Evolutionary conservation across 2,113 vertebrate species (phyloP).

Genomic region (Xiphophorus couchianus): DNA sequence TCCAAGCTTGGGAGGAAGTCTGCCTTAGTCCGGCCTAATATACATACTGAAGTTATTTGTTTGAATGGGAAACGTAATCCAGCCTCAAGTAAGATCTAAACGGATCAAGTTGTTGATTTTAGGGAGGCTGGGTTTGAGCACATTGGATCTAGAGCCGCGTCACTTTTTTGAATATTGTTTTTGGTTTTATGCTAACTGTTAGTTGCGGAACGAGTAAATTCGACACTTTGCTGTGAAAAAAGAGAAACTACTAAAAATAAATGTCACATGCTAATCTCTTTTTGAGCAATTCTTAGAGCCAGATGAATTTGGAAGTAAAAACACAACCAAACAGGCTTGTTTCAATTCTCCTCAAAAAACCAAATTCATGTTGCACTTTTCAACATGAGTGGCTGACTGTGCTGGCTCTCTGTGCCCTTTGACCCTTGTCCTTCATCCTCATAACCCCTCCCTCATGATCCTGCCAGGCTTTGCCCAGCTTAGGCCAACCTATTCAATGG

Average conservation of each 20-base stretch:
- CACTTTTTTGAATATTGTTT: neutral
- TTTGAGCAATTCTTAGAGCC: slow-evolving; percentile 32
- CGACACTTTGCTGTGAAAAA: neutral
- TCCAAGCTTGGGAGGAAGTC: neutral
- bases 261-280: slow-evolving; percentile 23
- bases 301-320: slow-evolving; percentile 42
- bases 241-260: slow-evolving; percentile 35
- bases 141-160: neutral
- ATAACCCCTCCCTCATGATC: slow-evolving; percentile 29
- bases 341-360: slow-evolving; percentile 55
- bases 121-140: neutral
- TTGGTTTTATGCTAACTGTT: neutral
- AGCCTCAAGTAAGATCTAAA: neutral
- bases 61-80: neutral
- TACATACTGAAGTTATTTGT: neutral
- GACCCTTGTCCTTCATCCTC: slow-evolving; percentile 57
- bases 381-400: slow-evolving; percentile 68
- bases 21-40: slow-evolving; percentile 4
- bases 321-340: slow-evolving; percentile 33
- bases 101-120: neutral
- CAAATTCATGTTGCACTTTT: slow-evolving; percentile 65
- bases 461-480: slow-evolving; percentile 45
- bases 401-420: slow-evolving; percentile 60
- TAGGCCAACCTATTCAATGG: slow-evolving; percentile 58
- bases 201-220: slow-evolving; percentile 5